A percentile compares a stretch with the other conserved stretches of the same genome.
phyloP scores from a whole-genome alignment of 2,888 invertebrate species.

The Brenthis daphne region DNA sequence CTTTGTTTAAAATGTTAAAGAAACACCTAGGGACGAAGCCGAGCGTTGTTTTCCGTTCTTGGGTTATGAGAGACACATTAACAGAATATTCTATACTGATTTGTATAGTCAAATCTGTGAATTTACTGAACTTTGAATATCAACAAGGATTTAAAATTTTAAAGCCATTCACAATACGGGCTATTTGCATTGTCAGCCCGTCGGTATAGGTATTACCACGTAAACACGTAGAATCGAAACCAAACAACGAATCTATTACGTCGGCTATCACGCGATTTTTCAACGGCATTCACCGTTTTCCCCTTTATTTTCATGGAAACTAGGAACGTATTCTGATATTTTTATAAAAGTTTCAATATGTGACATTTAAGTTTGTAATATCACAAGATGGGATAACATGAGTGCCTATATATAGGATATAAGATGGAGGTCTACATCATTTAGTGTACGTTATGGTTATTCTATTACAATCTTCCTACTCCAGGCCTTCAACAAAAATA shows the following conservation, averaged over 20 bases:
- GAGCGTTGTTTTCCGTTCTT: too few relatives aligned
- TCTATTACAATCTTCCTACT: too few relatives aligned
- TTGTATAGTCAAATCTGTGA: too few relatives aligned
- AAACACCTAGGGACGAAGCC: too few relatives aligned
- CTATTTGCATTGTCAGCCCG: constrained; percentile 12
- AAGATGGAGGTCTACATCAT: background rate
- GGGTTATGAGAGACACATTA: too few relatives aligned
- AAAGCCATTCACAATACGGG: background rate
- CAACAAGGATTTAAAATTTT: background rate
- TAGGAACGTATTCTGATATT: background rate
- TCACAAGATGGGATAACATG: background rate
- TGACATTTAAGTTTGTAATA: constrained; percentile 4
- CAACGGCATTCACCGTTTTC: background rate
- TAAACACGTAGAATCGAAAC: constrained; percentile 26
- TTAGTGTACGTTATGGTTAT: background rate
- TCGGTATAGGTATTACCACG: constrained; percentile 1
- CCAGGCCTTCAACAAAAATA: too few relatives aligned
- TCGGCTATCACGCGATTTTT: constrained; percentile 34
- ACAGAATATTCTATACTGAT: too few relatives aligned
- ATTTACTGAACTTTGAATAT: too few relatives aligned
- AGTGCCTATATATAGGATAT: background rate
- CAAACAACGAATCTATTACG: constrained; percentile 28
- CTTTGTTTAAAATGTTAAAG: too few relatives aligned
- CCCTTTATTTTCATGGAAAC: constrained; percentile 17
- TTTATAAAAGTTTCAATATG: constrained; percentile 11